These are phyloP conservation scores for Apostichopus japonicus DNA, from an alignment of 35 echinoderm and acorn worm genomes.

Conservation along the genomic window DNA sequence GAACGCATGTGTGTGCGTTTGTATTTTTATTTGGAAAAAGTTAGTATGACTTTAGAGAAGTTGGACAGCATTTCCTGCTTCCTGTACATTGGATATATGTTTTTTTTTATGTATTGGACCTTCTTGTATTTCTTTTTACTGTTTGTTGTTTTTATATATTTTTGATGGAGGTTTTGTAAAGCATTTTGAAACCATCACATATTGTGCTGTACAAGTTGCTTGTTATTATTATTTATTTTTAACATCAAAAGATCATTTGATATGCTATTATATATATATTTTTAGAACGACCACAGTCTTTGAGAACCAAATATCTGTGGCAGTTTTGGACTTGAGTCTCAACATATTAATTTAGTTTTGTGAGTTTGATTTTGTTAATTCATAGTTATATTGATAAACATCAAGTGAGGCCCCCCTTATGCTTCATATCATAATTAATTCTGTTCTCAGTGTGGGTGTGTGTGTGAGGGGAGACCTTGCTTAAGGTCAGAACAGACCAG, in stretches of 20 bases:
- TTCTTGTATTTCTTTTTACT: neutral
- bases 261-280: too few species aligned
- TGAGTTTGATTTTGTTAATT: neutral
- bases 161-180: too few species aligned
- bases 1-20: neutral
- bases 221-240: too few species aligned
- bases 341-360: neutral
- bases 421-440: constrained; percentile 8
- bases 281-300: too few species aligned
- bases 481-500: constrained; percentile 5
- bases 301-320: too few species aligned
- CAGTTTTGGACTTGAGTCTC: too few species aligned
- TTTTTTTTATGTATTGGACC: neutral
- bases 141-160: neutral
- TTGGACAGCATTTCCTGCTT: too few species aligned
- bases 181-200: too few species aligned
- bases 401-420: constrained; percentile 12
- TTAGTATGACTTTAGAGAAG: neutral
- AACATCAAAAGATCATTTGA: too few species aligned
- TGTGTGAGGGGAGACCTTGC: neutral
- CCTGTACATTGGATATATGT: neutral
- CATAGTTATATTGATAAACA: constrained; percentile 16
- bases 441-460: neutral
- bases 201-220: too few species aligned
- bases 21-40: neutral